These are phyloP conservation scores for Schizopygopsis pylzovi DNA, from an alignment of 2,797 vertebrate species.

Conservation along the genomic window DNA sequence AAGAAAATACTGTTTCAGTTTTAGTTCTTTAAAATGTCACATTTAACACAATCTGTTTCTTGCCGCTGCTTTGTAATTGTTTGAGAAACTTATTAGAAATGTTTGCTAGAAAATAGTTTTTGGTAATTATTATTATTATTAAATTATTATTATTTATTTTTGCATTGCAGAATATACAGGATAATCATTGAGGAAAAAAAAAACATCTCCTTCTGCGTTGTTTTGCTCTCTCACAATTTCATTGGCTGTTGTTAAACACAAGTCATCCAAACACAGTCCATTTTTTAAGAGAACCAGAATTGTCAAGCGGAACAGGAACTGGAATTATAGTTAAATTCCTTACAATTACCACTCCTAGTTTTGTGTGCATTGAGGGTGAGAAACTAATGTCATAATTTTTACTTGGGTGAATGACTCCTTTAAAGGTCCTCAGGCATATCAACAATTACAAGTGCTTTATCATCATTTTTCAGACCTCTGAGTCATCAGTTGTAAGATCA, in stretches of 20 bases:
- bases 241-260: neutral
- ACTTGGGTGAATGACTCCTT: neutral
- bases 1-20: no score
- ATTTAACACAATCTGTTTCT: neutral
- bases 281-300: neutral
- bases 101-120: no score
- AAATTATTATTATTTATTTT: no score
- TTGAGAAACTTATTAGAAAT: no score
- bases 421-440: neutral
- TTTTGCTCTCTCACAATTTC: neutral
- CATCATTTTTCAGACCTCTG: neutral
- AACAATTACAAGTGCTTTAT: slow-evolving; percentile 23
- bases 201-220: neutral
- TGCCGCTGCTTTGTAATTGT: no score
- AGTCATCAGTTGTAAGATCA: slow-evolving; percentile 23
- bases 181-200: no score
- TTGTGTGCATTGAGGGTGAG: neutral
- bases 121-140: no score
- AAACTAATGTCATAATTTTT: slow-evolving; percentile 9
- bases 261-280: neutral
- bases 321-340: neutral
- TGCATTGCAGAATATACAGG: no score
- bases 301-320: neutral
- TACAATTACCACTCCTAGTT: neutral
- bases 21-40: no score